Evolutionary conservation across 2,888 invertebrate genomes (phyloP).

Genomic region (Tetragonisca angustula): DNA sequence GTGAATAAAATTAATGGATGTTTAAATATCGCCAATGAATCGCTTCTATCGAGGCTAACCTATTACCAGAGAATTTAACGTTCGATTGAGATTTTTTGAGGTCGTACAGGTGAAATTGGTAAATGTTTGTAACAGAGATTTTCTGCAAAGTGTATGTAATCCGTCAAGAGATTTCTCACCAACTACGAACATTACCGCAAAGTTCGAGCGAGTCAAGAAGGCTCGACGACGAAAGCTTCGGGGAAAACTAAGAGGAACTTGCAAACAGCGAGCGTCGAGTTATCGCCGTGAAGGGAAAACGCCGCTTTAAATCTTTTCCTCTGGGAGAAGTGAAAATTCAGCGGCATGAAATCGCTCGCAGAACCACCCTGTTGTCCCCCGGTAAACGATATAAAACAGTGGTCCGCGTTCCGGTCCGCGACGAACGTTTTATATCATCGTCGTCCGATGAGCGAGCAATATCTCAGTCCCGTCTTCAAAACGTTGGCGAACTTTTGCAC

Average conservation of each 20-base stretch:
- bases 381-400: conserved; percentile 52
- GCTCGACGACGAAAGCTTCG: neutral
- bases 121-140: neutral
- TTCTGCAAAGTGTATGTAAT: too few species aligned
- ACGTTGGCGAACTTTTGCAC: conserved; percentile 46
- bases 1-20: neutral
- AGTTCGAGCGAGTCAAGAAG: conserved; percentile 15
- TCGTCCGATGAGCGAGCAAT: conserved; percentile 60
- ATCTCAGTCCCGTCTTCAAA: conserved; percentile 57
- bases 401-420: conserved; percentile 25
- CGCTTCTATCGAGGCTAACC: conserved; percentile 5
- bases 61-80: neutral
- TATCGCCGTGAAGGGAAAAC: neutral
- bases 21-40: conserved; percentile 31
- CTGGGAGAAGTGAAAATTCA: neutral
- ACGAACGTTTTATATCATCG: conserved; percentile 61
- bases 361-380: neutral
- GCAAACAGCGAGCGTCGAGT: conserved; percentile 11
- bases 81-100: neutral
- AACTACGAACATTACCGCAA: neutral
- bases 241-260: neutral
- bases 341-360: neutral
- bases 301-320: conserved; percentile 27
- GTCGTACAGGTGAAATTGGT: neutral
- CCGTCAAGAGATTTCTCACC: neutral